These are phyloP conservation scores for Helleia helle DNA, from an alignment of 2,888 invertebrate genomes.

Conservation along the genomic window DNA sequence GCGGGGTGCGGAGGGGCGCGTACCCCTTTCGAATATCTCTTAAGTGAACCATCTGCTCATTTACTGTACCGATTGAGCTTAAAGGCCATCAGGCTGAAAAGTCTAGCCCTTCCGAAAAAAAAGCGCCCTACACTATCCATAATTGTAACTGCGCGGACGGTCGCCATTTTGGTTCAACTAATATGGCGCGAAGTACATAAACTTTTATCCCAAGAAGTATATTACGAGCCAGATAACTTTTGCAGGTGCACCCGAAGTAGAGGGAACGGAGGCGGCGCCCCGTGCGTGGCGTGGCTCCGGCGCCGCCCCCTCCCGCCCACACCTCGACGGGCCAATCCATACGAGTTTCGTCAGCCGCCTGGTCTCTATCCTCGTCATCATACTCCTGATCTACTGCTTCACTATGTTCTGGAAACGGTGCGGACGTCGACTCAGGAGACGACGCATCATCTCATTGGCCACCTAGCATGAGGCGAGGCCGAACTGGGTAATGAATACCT, in stretches of 20 bases:
- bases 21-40: too few relatives aligned
- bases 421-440: conserved; percentile 45
- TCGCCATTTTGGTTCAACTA: too few relatives aligned
- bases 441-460: conserved; percentile 48
- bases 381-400: conserved; percentile 35
- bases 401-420: conserved; percentile 44
- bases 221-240: too few relatives aligned
- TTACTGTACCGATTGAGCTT: too few relatives aligned
- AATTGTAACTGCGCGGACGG: too few relatives aligned
- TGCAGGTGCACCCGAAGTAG: conserved; percentile 61
- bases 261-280: conserved; percentile 63
- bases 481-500: not conserved
- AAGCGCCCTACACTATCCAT: too few relatives aligned
- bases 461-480: conserved; percentile 35
- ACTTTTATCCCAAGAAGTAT: too few relatives aligned
- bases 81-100: too few relatives aligned
- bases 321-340: conserved; percentile 28
- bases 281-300: conserved; percentile 73
- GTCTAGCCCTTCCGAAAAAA: too few relatives aligned
- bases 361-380: conserved; percentile 33
- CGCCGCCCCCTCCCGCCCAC: conserved; percentile 38
- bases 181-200: too few relatives aligned
- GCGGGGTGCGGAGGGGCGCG: too few relatives aligned
- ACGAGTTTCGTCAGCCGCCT: conserved; percentile 32
- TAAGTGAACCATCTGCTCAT: too few relatives aligned